Evolutionary conservation across 2,888 invertebrate genomes (phyloP).

Genomic region (Spodoptera picta): DNA sequence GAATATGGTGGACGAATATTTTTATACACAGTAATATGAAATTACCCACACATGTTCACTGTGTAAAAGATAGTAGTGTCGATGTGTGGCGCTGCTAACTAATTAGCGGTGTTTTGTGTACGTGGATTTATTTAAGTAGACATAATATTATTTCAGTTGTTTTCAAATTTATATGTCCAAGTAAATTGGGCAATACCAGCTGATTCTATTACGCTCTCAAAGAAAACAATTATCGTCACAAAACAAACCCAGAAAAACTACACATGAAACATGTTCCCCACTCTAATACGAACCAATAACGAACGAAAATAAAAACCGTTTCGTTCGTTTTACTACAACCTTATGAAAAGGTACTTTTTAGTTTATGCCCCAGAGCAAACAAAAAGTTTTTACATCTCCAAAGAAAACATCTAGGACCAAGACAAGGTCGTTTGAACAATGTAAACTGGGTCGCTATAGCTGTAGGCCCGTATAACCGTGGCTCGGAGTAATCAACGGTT

Average conservation of each 20-base stretch:
- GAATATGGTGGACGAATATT: too few species aligned
- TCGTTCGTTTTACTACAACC: background rate
- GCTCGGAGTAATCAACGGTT: conserved; percentile 49
- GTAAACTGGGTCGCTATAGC: conserved; percentile 52
- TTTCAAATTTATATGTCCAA: too few species aligned
- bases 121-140: too few species aligned
- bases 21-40: too few species aligned
- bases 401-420: conserved; percentile 27
- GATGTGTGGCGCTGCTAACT: too few species aligned
- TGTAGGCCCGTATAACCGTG: conserved; percentile 21
- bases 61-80: too few species aligned
- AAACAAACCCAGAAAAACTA: background rate
- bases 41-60: too few species aligned
- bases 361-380: conserved; percentile 18
- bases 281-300: background rate
- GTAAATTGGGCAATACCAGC: too few species aligned
- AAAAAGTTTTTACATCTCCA: conserved; percentile 34
- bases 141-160: too few species aligned
- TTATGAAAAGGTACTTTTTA: conserved; percentile 4
- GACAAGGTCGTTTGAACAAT: conserved; percentile 39
- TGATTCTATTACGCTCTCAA: too few species aligned
- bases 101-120: too few species aligned
- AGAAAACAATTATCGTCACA: too few species aligned
- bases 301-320: background rate
- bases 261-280: background rate